Evolutionary conservation across 2,888 invertebrate genomes (phyloP), one percentile per base, ranked within the genome.

Genomic region (Trilocha varians): DNA sequence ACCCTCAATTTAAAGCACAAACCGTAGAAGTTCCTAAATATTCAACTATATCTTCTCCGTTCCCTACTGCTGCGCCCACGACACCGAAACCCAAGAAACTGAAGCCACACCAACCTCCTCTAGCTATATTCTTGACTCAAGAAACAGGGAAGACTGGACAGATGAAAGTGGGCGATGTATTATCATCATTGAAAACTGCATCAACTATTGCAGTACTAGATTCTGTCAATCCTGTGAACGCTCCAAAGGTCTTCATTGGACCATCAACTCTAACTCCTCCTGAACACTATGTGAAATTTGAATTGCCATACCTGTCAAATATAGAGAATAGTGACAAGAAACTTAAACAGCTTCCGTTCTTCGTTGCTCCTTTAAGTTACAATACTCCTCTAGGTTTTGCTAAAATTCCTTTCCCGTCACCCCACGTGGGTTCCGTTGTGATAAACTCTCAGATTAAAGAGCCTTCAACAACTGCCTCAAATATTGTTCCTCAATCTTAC

Each of bases 351-450:
- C 69, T 94, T 1, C 93, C 94, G 0, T 95, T 95, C 73, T 95
- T 95, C 57, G 95, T 95, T 5, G 95, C 95, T 1, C 95, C 95
- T 0, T 71, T 94, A 16, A 95, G 93, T 59, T 95, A 94, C 59
- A 91, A 91, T 52, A 91, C 94, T n/a, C 95, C 94, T 0, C 87
- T 89, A 38, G 95, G 95, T 3, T 95, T 93, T 62, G 92, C 93
- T 0, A 95, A 95, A 75, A 95, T 95, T 48, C 91, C 94, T 0
- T 89, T 95, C 65, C 95, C 95, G 0, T 91, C 94, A 11, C 95
- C 95, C 0, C 95, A 95, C 57, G 94, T 95, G 0, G 95, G 95
- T 1, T 94, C 94, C 0, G 93, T 95, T 3, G 93, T 95, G 0
- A 88, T 95, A 1, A 91, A 91, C 55, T 85, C 88, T 5, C 75